A percentile compares a stretch with the other conserved stretches of the same genome.
Conservation (phyloP, 1,140 invertebrate species). For the Diachasmimorpha longicaudata region DNA sequence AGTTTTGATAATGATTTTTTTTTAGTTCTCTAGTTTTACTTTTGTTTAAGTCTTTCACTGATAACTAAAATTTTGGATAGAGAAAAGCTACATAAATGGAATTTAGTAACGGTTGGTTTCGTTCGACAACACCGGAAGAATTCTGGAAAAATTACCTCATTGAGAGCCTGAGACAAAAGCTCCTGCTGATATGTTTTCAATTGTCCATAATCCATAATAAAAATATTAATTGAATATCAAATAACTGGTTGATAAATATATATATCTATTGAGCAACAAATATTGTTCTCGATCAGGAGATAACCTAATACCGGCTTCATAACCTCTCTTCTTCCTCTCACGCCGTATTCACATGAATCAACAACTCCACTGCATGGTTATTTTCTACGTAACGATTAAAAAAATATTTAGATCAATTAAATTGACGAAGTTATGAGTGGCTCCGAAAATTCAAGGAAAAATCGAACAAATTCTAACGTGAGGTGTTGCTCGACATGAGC, state of each 20-base stretch:
- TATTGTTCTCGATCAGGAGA: not conserved
- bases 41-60: too few relatives aligned
- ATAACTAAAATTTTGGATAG: too few relatives aligned
- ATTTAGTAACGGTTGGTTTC: not conserved
- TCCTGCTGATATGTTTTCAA: constrained; percentile 16
- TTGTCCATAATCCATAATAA: constrained; percentile 6
- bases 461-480: not conserved
- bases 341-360: not conserved
- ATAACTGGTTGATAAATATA: not conserved
- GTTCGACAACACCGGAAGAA: not conserved
- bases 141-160: constrained; percentile 2
- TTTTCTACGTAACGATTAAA: not conserved
- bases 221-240: constrained; percentile 4
- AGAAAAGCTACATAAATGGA: not conserved
- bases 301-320: not conserved
- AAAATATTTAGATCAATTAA: not conserved
- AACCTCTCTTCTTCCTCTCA: not conserved
- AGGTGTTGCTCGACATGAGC: not conserved
- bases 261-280: not conserved
- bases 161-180: constrained; percentile 3
- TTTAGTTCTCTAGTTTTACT: too few relatives aligned
- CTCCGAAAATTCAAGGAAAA: not conserved
- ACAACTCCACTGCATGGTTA: not conserved
- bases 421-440: not conserved
- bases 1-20: too few relatives aligned